Evolutionary conservation across 2,888 invertebrate species (phyloP), one percentile per base, ranked within the genome.

Genomic region (Julus scanicus): DNA sequence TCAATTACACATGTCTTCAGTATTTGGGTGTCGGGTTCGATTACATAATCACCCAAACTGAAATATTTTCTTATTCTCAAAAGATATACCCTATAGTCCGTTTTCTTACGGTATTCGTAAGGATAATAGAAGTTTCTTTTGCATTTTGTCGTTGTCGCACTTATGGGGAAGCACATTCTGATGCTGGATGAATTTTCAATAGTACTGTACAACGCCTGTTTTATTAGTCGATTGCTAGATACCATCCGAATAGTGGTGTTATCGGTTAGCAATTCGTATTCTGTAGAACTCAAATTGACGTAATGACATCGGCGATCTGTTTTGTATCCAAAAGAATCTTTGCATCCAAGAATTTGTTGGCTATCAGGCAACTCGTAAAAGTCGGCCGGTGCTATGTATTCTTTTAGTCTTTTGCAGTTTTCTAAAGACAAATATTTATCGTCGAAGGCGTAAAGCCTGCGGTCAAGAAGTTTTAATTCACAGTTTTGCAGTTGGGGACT

Each of bases 401-500:
- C 37, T n/a, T n/a, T n/a, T 8, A 84, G 84, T 20, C 84, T 88
- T 13, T 44, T 15, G 15, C 63, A 49, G 84, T 84, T 84, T 5
- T 1, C 11, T 29, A 71, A 9, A 0, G 71, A 6, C 29, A 71
- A 11, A 20, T 29, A 29, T 8, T 20, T 29, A 6, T 29, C 71
- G 2, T 71, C 29, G 9, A 29, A 71, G 20, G 71, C 29, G 71
- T 71, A 71, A 0, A 8, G 71, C 9, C 71, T 29, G 20, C 20
- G 1, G 49, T 48, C 39, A 8, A 88, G 37, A 9, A 20, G 83
- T 48, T 48, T 83, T 15, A 84, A 29, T 11, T 20, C 20, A 53
- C 88, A 88, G 17, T 84, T 40, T 6, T 84, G 88, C 39, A 88
- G 48, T 40, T 88, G 88, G 37, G 88, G 88, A 48, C 48, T 84